Base-by-base conservation (phyloP, 2,888 invertebrate species). In the Hoplodrina ambigua region DNA sequence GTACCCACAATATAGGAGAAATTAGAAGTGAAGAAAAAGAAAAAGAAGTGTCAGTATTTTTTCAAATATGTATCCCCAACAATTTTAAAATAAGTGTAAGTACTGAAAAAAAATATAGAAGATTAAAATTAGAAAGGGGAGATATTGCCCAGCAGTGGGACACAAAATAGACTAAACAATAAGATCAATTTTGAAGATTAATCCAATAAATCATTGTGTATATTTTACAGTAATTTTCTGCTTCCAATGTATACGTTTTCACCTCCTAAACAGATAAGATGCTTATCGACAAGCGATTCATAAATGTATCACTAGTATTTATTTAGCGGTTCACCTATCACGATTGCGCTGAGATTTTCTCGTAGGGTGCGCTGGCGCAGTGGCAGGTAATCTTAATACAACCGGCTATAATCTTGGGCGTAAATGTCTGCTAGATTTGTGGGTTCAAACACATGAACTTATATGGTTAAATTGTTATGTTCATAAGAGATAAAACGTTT, bases 261-360 rank as follows among this genome's bases (percentile, higher is more conserved):
- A 49, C 33, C n/a, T n/a, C 49, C 41, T 8, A 19, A 13, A 44
- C 44, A 44, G 44, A 44, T 44, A n/a, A n/a, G n/a, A n/a, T 30
- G 46, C 11, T 17, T 53, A 73, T 62, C 55, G 30, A 57, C 61
- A 62, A 65, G 19, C 62, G 59, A 66, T 80, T 53, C 62, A 69
- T 62, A 77, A 81, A 76, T 49, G 64, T 59, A 65, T 76, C 71
- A 68, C 59, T 67, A 15, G 46, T 66, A 50, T 77, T 77, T 66
- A 70, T 80, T 75, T 58, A 80, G 11, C 19, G 57, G 54, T 55
- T 76, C 64, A 76, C 71, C 78, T 78, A 80, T 78, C 81, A 78
- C 71, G 81, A 80, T 55, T 41, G 33, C 17, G 49, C 65, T 10
- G 53, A 46, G 67, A 62, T 71, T 68, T 60, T 44, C 25, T 55